Base-by-base conservation (phyloP, 2,888 invertebrate species). In the Panzeria rudis region DNA sequence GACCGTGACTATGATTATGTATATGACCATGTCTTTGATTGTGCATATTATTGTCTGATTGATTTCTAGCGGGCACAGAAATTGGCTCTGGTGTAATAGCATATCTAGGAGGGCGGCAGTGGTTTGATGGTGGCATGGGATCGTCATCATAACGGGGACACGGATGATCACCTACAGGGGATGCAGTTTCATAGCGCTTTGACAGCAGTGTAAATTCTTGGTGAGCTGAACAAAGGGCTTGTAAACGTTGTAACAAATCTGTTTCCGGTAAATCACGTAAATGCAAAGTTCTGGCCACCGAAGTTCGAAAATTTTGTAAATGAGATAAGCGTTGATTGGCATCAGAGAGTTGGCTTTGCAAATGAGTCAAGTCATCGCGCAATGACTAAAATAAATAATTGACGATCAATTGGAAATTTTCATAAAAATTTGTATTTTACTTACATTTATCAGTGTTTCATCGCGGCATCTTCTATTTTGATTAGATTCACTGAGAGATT, bases 171-270 rank as follows among this genome's bases (percentile, higher is more conserved):
- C 90, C 92, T 1, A 92, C 89, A 0, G 93, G 92, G 0, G 93
- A 92, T 3, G 91, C 91, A 4, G 92, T 90, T 86, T 95, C 95
- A 89, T 95, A 95, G 88, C 97, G 94, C 7, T 97, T 94, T 4
- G 97, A 97, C 5, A 97, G 95, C 88, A 96, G 92, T 0, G 97
- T 97, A 91, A 97, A 97, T 93, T 97, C 97, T 89, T 97, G 96
- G 92, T 97, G 97, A 0, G 97, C 97, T 87, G 97, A 96, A 69
- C 97, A 96, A 87, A 97, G 93, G 91, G 97, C 97, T 92, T 97
- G 97, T 32, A 97, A 93, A 0, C 97, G 94, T 44, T 96, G 95
- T 80, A 96, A 94, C 89, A 96, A 94, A 92, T 96, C 96, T 89
- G 96, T 95, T 93, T 96, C 96, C 0, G 96, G 95, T 25, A 96